These are phyloP conservation scores for Ptychochromis oligacanthus DNA, from an alignment of 2,113 vertebrate genomes.

Conservation along the genomic window DNA sequence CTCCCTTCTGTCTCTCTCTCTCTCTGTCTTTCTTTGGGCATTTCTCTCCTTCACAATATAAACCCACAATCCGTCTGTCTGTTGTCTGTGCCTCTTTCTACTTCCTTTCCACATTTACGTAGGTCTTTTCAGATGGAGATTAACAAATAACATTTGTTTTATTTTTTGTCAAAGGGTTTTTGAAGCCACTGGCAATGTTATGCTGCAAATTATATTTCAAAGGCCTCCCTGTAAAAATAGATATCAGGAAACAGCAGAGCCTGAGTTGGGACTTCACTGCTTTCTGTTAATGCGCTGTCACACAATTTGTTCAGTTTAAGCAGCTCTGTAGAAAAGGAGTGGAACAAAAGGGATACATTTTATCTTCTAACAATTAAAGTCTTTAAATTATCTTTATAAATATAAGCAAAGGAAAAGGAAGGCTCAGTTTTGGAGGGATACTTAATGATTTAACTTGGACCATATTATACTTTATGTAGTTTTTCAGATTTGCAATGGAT, in stretches of 20 bases:
- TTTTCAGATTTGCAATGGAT: too few relatives aligned
- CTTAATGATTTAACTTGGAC: too few relatives aligned
- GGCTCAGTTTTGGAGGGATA: too few relatives aligned
- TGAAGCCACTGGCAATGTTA: slow-evolving; percentile 24
- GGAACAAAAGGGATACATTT: neutral
- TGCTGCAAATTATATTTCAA: slow-evolving; percentile 25
- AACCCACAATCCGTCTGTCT: slow-evolving; percentile 3
- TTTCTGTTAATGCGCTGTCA: neutral
- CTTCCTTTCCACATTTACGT: neutral
- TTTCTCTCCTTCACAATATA: neutral
- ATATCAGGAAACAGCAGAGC: slow-evolving; percentile 10
- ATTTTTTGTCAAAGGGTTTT: slow-evolving; percentile 28
- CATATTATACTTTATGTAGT: too few relatives aligned
- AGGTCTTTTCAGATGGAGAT: slow-evolving; percentile 32
- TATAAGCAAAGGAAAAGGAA: too few relatives aligned
- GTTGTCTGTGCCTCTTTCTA: neutral
- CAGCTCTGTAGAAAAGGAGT: neutral
- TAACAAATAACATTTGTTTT: slow-evolving; percentile 32
- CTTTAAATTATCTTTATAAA: too few relatives aligned
- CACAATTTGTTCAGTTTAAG: neutral
- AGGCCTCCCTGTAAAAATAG: slow-evolving; percentile 22
- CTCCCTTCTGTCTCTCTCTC: slow-evolving; percentile 30
- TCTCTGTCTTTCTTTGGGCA: neutral
- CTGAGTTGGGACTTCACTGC: neutral
- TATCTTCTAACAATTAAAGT: neutral